Evolutionary conservation across 2,888 invertebrate genomes (phyloP).

Genomic region (Eurois occulta): DNA sequence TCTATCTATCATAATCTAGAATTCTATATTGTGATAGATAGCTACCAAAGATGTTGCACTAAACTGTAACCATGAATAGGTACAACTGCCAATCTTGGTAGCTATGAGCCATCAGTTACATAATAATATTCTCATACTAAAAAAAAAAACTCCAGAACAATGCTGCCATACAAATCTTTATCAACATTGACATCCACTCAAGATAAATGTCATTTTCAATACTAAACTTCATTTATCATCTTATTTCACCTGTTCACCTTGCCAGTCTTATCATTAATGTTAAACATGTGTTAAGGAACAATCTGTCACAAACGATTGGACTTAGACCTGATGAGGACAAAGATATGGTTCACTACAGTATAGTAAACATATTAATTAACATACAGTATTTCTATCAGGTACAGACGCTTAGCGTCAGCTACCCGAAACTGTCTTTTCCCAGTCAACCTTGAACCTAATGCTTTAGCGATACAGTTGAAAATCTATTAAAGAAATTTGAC

Average conservation of each 20-base stretch:
- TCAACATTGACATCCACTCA: conserved; percentile 13
- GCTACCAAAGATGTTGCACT: too few species aligned
- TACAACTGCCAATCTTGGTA: neutral
- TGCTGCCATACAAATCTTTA: neutral
- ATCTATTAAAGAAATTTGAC: too few species aligned
- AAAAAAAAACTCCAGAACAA: conserved; percentile 1
- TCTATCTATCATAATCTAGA: too few species aligned
- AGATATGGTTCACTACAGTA: conserved; percentile 1
- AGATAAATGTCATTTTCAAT: neutral
- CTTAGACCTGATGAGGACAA: conserved; percentile 36
- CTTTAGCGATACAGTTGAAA: too few species aligned
- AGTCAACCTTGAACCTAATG: too few species aligned
- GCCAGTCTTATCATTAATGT: conserved; percentile 24
- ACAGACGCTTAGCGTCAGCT: too few species aligned
- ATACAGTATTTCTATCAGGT: neutral
- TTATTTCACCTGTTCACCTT: conserved; percentile 14
- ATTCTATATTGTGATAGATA: neutral
- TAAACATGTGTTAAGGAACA: conserved; percentile 35
- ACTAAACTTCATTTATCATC: conserved; percentile 3
- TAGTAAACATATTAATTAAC: neutral
- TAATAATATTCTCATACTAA: neutral
- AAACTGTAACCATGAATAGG: neutral
- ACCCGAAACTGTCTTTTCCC: too few species aligned
- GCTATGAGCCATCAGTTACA: neutral
- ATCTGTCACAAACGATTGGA: conserved; percentile 32